These are phyloP conservation scores for Yoshiicerus persimilis DNA, from an alignment of 1,140 invertebrate genomes.

Conservation along the genomic window DNA sequence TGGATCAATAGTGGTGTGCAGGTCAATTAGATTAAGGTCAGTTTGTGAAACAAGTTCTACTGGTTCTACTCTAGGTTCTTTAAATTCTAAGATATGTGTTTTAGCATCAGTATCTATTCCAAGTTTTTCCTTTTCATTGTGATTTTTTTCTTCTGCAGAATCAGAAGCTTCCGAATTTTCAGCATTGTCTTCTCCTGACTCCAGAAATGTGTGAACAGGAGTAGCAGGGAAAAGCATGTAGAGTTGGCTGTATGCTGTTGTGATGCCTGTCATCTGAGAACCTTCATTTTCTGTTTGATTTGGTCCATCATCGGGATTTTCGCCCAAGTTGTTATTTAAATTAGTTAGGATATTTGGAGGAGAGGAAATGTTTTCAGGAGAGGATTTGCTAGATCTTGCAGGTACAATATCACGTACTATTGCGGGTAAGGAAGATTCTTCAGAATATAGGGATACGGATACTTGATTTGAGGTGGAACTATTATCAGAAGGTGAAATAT, in stretches of 20 bases:
- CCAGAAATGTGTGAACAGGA: not conserved
- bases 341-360: not conserved
- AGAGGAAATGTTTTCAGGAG: not conserved
- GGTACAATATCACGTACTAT: not conserved
- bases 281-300: not conserved
- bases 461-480: not conserved
- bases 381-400: not conserved
- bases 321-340: not conserved
- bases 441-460: not conserved
- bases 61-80: not conserved
- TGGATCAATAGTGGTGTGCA: not conserved
- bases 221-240: not conserved
- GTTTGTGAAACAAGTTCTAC: not conserved
- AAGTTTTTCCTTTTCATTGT: not conserved
- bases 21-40: not conserved
- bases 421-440: not conserved
- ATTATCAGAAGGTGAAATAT: not conserved
- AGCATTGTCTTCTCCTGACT: not conserved
- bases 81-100: not conserved
- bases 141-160: not conserved
- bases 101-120: not conserved
- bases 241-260: not conserved
- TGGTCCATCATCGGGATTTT: not conserved
- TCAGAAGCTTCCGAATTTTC: not conserved
- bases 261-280: not conserved